Conservation (phyloP, 2,113 vertebrate genomes). For the Micronycteris hirsuta region DNA sequence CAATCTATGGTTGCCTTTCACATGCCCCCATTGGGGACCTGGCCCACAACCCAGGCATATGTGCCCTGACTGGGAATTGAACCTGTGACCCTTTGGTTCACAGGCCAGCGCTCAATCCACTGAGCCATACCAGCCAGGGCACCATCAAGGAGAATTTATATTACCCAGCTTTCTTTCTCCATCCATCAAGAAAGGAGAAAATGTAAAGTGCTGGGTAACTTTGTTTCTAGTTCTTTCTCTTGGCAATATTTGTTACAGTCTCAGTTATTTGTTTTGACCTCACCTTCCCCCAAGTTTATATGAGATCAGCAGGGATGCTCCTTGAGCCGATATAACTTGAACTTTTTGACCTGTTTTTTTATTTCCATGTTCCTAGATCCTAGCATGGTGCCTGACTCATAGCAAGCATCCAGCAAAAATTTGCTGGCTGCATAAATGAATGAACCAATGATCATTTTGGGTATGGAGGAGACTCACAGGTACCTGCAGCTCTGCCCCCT, state of each 20-base stretch:
- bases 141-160: neutral
- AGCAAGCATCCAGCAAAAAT: neutral
- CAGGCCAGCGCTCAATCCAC: too few species aligned
- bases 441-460: neutral
- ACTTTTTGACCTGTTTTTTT: neutral
- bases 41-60: too few species aligned
- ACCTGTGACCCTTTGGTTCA: too few species aligned
- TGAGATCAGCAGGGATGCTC: neutral
- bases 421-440: neutral
- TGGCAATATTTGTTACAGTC: neutral
- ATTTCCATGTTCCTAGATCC: neutral
- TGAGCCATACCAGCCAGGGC: too few species aligned
- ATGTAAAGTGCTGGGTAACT: neutral
- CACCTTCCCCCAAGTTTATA: neutral
- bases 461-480: neutral
- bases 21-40: too few species aligned
- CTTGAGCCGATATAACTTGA: neutral
- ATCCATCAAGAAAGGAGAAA: neutral
- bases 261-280: neutral
- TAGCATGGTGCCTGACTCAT: neutral
- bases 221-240: slow-evolving; percentile 6
- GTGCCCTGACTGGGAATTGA: too few species aligned
- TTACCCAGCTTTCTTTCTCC: neutral
- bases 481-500: neutral
- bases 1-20: too few species aligned